phyloP scores from a whole-genome alignment of 2,888 invertebrate genomes.

The Bombyx huttoni region DNA sequence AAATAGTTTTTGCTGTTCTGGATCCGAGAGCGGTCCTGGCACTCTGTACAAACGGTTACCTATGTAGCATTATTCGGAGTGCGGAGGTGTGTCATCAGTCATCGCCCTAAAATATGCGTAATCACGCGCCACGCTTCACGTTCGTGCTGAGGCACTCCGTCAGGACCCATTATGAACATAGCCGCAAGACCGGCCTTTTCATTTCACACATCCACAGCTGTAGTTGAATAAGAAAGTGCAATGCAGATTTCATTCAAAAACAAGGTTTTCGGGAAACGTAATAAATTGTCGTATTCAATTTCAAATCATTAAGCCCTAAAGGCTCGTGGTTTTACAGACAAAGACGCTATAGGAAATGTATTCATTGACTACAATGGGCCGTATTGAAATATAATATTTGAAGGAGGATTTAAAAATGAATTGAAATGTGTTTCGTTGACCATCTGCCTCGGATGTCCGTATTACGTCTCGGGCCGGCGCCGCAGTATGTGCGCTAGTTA shows the following conservation, averaged over 20 bases:
- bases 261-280: no score
- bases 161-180: not conserved
- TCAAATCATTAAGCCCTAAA: no score
- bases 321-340: no score
- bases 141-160: not conserved
- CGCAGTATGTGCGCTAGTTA: conserved; percentile 2
- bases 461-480: conserved; percentile 1
- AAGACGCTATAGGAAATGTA: no score
- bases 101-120: conserved; percentile 17
- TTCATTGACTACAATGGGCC: not conserved
- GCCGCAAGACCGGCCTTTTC: not conserved
- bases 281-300: no score
- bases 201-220: no score
- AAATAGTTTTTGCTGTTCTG: no score
- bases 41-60: no score
- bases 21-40: no score
- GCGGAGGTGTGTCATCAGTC: conserved; percentile 12
- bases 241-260: no score
- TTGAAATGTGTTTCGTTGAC: not conserved
- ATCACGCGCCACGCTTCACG: conserved; percentile 3
- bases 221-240: no score
- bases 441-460: not conserved
- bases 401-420: not conserved
- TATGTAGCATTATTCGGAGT: not conserved
- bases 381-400: not conserved